Conservation (phyloP, 1,140 invertebrate genomes). For the Panulirus ornatus region DNA sequence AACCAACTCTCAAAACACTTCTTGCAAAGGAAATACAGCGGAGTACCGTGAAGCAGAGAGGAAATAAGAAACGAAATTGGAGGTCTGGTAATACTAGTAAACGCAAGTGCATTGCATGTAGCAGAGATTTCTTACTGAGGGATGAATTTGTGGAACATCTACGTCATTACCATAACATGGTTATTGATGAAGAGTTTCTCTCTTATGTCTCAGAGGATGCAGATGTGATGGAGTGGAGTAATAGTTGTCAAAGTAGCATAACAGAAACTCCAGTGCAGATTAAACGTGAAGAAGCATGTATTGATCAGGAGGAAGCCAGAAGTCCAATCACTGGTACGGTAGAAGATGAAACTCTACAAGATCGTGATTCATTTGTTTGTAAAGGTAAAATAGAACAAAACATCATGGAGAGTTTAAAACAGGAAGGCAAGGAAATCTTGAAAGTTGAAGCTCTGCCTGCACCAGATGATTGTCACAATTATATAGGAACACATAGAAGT, state of each 20-base stretch:
- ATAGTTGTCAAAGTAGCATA: not conserved
- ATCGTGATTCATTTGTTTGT: not conserved
- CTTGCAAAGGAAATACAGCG: slow-evolving; percentile 22
- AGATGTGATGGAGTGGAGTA: not conserved
- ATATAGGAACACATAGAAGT: not conserved
- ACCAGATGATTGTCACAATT: not conserved
- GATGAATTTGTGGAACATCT: slow-evolving; percentile 33
- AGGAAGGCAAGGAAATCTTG: not conserved
- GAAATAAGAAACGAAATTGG: not conserved
- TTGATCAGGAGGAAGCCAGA: not conserved
- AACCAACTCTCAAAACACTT: slow-evolving; percentile 14
- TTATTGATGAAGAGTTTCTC: slow-evolving; percentile 21
- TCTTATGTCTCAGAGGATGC: not conserved
- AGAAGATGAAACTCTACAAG: not conserved
- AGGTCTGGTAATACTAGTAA: not conserved
- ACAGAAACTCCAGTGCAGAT: not conserved
- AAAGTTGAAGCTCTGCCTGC: not conserved
- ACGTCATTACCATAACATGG: slow-evolving; percentile 23
- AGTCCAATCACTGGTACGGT: not conserved
- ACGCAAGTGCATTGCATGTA: slow-evolving; percentile 5
- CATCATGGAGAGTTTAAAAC: not conserved
- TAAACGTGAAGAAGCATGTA: not conserved
- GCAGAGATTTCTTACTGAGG: not conserved
- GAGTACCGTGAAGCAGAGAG: not conserved
- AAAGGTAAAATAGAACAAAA: not conserved